Conservation (phyloP, 2,113 vertebrate species). For the Speoplatyrhinus poulsoni region DNA sequence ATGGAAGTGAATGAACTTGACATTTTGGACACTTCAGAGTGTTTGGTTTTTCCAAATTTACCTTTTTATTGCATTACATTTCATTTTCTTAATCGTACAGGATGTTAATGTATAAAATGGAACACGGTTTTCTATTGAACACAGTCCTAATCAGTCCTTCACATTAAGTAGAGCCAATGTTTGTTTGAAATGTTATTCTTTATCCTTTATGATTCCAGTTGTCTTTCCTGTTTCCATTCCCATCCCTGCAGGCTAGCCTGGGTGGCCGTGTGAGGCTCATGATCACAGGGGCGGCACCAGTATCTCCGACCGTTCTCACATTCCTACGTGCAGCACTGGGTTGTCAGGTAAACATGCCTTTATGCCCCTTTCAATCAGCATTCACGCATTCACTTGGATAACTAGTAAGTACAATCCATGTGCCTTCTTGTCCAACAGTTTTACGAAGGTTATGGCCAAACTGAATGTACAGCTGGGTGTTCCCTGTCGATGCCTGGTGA, state of each 20-base stretch:
- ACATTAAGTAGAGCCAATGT: background rate
- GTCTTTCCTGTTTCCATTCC: background rate
- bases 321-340: constrained; percentile 92
- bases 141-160: too few relatives aligned
- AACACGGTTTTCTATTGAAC: too few relatives aligned
- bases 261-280: constrained; percentile 91
- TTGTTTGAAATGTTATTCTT: background rate
- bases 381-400: background rate
- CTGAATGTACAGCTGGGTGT: constrained; percentile 93
- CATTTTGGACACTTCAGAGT: too few relatives aligned
- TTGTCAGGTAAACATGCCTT: constrained; percentile 85
- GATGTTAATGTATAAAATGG: too few relatives aligned
- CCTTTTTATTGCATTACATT: too few relatives aligned
- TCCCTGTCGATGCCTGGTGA: constrained; percentile 89
- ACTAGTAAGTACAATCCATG: background rate
- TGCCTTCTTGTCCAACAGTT: constrained; percentile 76
- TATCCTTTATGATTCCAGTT: background rate
- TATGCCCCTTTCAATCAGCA: background rate
- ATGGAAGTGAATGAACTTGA: too few relatives aligned
- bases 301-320: constrained; percentile 89
- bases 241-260: constrained; percentile 80
- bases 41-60: too few relatives aligned
- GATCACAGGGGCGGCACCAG: constrained; percentile 93
- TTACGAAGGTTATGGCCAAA: constrained; percentile 98
- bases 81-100: too few relatives aligned